phyloP scores from a whole-genome alignment of 2,888 invertebrate genomes.

The Noctuana brunneofusca region DNA sequence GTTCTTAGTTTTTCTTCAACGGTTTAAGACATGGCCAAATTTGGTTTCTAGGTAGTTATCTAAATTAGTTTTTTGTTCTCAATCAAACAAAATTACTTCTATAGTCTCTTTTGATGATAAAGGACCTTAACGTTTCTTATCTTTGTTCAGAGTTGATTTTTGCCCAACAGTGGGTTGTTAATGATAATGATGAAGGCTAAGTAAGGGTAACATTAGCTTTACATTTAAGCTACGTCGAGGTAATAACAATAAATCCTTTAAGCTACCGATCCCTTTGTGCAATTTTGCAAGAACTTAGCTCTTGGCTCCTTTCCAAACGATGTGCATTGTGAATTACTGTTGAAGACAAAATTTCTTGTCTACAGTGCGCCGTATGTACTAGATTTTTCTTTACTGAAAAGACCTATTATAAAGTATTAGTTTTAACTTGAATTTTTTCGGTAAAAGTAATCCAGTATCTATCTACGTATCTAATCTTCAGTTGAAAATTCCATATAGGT shows the following conservation, averaged over 20 bases:
- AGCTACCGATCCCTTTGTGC: constrained; percentile 4
- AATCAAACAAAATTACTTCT: no score
- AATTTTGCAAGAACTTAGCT: constrained; percentile 17
- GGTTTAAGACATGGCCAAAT: neutral
- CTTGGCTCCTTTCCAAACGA: constrained; percentile 10
- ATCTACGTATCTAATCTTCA: no score
- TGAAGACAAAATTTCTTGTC: constrained; percentile 7
- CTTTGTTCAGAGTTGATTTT: neutral
- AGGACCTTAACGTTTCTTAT: neutral
- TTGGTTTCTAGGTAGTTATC: no score
- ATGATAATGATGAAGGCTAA: neutral
- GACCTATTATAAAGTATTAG: no score
- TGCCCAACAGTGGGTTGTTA: neutral
- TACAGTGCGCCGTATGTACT: neutral
- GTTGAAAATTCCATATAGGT: no score
- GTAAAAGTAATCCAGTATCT: no score
- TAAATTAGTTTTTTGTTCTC: no score
- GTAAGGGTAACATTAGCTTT: constrained; percentile 4
- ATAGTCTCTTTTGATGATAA: no score
- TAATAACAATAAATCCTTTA: constrained; percentile 17
- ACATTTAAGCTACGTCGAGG: constrained; percentile 5
- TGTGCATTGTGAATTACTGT: constrained; percentile 12
- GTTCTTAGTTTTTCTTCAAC: neutral
- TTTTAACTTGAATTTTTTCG: no score
- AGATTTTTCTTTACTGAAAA: neutral